These are phyloP conservation scores for Caenorhabditis panamensis DNA, from an alignment of 2,888 invertebrate species.

Conservation along the genomic window DNA sequence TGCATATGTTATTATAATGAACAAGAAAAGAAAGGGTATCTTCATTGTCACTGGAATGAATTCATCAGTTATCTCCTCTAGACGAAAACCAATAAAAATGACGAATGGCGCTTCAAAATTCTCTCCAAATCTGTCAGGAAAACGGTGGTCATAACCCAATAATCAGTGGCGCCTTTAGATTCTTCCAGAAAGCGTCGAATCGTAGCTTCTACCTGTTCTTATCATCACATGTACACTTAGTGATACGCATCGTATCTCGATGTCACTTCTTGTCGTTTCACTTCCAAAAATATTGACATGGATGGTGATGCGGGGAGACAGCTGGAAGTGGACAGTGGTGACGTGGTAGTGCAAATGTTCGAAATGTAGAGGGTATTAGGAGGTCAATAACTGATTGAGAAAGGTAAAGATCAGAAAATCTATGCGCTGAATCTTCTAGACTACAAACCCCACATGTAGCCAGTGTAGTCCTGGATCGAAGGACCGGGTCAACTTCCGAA, in stretches of 20 bases:
- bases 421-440: not conserved
- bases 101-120: no score
- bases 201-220: conserved; percentile 29
- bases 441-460: not conserved
- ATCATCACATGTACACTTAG: conserved; percentile 41
- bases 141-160: not conserved
- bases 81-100: no score
- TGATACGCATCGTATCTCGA: conserved; percentile 19
- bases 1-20: not conserved
- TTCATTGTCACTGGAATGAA: no score
- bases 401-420: no score
- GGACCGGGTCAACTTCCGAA: no score
- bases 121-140: no score
- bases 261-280: no score
- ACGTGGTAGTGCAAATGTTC: no score
- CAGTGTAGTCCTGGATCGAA: not conserved
- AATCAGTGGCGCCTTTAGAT: no score
- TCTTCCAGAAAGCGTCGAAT: not conserved
- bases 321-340: not conserved
- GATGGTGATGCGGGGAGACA: not conserved
- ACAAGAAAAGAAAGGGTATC: no score
- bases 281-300: not conserved
- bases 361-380: not conserved
- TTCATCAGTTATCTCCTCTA: no score
- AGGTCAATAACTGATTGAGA: no score